Evolutionary conservation across 1,140 invertebrate species (phyloP).

Genomic region (Bombus ignitus): DNA sequence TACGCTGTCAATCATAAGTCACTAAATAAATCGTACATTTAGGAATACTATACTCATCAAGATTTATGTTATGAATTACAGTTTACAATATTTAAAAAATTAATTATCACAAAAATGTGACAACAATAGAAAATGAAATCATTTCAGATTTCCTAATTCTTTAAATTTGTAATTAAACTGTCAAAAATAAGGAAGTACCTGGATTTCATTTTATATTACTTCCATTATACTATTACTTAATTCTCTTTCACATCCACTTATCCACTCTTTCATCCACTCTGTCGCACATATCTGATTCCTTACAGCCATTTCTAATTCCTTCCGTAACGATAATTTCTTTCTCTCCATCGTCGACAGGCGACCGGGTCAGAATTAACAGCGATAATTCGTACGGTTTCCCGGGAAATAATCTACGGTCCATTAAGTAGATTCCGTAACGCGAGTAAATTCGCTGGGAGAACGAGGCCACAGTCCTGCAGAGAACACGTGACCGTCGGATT

Average conservation of each 20-base stretch:
- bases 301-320: not conserved
- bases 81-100: too few species aligned
- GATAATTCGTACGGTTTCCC: not conserved
- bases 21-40: too few species aligned
- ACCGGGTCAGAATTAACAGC: not conserved
- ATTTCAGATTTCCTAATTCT: not conserved
- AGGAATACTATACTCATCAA: too few species aligned
- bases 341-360: not conserved
- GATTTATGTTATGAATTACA: too few species aligned
- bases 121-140: not conserved
- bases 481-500: not conserved
- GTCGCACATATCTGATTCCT: not conserved
- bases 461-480: not conserved
- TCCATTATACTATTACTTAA: too few species aligned
- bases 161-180: not conserved
- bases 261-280: not conserved
- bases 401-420: not conserved
- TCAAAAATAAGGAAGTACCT: too few species aligned
- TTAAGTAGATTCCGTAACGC: conserved; percentile 7
- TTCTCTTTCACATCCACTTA: not conserved
- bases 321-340: conserved; percentile 2
- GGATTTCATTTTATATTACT: too few species aligned
- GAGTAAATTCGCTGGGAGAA: conserved; percentile 13
- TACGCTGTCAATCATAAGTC: too few species aligned
- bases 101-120: not conserved